Conservation (phyloP, 2,113 vertebrate genomes). For the Petromus typicus region DNA sequence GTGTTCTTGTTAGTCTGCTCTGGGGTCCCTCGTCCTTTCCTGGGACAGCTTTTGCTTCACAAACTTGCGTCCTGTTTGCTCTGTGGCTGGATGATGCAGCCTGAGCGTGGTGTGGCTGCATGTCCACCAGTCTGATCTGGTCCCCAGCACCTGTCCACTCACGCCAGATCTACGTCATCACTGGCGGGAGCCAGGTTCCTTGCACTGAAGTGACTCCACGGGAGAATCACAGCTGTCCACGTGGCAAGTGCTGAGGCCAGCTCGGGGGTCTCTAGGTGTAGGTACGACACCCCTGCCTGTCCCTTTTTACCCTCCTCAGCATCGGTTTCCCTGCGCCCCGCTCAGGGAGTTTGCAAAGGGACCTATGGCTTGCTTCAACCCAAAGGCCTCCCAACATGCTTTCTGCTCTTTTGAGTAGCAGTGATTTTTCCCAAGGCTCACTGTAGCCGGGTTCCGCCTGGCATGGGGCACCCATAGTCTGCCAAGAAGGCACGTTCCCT, state of each 20-base stretch:
- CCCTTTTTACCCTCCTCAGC: rapidly evolving
- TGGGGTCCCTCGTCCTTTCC: background rate
- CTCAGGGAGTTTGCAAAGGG: background rate
- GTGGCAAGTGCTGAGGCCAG: background rate
- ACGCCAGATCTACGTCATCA: background rate
- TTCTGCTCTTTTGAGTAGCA: background rate
- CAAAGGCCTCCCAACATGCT: rapidly evolving
- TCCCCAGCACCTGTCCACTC: rapidly evolving
- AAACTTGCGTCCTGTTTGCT: too few relatives aligned
- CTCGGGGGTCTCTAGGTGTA: background rate
- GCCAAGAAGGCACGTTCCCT: background rate
- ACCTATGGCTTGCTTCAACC: too few relatives aligned
- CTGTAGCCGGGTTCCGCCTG: background rate
- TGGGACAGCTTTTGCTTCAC: background rate
- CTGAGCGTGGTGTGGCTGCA: rapidly evolving
- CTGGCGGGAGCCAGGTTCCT: background rate
- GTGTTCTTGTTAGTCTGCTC: background rate
- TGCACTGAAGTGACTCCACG: rapidly evolving
- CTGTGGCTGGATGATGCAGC: background rate
- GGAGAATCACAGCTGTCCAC: background rate
- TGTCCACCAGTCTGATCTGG: background rate
- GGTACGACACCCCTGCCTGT: too few relatives aligned
- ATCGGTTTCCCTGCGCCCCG: background rate
- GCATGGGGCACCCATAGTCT: too few relatives aligned
- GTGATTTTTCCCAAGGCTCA: background rate